Percentiles rank a stretch among this genome's conserved stretches.
phyloP scores from a whole-genome alignment of 2,797 vertebrate species.

The Corythornis leucogaster region DNA sequence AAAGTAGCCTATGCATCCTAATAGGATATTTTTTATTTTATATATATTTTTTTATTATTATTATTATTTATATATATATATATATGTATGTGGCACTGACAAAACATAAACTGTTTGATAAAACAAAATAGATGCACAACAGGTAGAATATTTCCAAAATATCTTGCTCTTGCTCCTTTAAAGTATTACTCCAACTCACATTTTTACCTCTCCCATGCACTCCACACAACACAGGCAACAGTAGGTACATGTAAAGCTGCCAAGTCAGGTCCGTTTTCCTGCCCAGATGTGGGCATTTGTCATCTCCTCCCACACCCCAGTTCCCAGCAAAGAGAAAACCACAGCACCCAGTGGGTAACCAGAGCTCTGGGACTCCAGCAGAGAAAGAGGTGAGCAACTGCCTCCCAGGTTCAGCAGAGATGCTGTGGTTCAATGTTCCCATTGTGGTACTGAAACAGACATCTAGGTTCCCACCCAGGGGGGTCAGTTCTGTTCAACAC shows the following conservation, averaged over 20 bases:
- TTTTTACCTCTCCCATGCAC: not conserved
- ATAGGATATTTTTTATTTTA: not conserved
- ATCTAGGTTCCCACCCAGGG: not conserved
- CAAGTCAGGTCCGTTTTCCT: not conserved
- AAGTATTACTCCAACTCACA: not conserved
- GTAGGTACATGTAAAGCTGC: not conserved
- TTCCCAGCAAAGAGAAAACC: not conserved
- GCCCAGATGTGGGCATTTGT: accelerated
- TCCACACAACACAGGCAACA: not conserved
- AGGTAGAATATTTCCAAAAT: not conserved
- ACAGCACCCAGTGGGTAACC: not conserved
- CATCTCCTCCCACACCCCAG: not conserved
- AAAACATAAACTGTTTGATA: not conserved
- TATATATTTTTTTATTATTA: too few species aligned
- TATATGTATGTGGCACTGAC: too few species aligned
- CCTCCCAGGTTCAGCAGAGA: not conserved
- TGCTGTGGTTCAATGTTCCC: not conserved
- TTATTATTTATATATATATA: too few species aligned
- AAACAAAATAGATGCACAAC: not conserved
- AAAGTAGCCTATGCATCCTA: not conserved
- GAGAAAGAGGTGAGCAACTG: not conserved
- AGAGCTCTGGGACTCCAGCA: not conserved
- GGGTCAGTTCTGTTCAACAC: not conserved
- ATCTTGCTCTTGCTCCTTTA: not conserved
- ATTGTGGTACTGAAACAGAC: not conserved